Base-by-base conservation (phyloP, 2,797 vertebrate genomes). In the Sphenodon punctatus region DNA sequence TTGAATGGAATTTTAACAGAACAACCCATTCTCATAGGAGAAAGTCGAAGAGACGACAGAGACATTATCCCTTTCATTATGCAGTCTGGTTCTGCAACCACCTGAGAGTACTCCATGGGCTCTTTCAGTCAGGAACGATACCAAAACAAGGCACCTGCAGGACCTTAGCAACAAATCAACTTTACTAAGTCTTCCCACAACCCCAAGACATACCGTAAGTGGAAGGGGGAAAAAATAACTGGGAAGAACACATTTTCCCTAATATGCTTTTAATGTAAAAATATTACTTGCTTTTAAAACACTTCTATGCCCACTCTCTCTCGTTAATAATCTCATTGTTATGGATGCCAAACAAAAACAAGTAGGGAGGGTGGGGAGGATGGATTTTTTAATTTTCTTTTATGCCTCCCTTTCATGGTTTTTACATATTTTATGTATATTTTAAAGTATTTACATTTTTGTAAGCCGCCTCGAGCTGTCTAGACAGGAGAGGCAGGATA, bases 1-100 rank as follows among this genome's bases (percentile, higher is more conserved):
- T 82, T 80, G 90, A 89, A 84, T 64, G 83, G 90, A 91, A 93
- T 93, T 90, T 93, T 87, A 92, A 93, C 89, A 90, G 88, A 72
- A 82, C 60, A 46, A 81, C 58, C 25, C 68, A 81, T 53, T 73
- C 85, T 32, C 84, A 87, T 23, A 34, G 46, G 74, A 81, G 73
- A 48, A 70, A 49, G 77, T 83, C 20, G 67, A 72, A 68, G 67
- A 13, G 39, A 69, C 36, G 56, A 84, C 78, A 53, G 68, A 88
- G 83, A 88, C 64, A 80, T 75, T 75, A 67, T 75, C 60, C 49
- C 63, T 59, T 75, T 78, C 67, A 73, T 90, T 80, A 76, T 84
- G 77, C 51, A 64, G 68, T 39, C 74, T 80, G 70, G 71, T 75
- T 78, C 70, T 61, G 84, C 65, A 78, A 43, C 56, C 68, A 66